Evolutionary conservation across 2,888 invertebrate species (phyloP).

Genomic region (Andrena hattorfiana): DNA sequence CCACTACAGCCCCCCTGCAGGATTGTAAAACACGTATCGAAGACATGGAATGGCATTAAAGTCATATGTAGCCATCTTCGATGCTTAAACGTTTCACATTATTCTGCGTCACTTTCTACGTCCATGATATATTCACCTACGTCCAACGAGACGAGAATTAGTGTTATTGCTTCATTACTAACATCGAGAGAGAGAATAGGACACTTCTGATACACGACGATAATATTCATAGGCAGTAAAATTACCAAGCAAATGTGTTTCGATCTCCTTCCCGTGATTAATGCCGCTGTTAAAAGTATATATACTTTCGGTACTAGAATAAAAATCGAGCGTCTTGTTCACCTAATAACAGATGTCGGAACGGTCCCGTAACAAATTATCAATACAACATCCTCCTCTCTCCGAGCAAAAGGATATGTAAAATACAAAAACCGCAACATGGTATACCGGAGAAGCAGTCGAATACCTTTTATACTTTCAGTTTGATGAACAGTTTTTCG

Average conservation of each 20-base stretch:
- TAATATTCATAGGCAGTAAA: constrained; percentile 10
- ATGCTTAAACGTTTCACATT: neutral
- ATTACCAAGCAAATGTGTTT: neutral
- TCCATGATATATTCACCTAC: neutral
- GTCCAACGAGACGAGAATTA: neutral
- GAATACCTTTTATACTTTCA: constrained; percentile 41
- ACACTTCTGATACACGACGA: neutral
- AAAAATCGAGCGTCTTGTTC: neutral
- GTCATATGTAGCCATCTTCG: neutral
- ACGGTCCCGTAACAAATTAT: constrained; percentile 9
- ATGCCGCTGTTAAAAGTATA: neutral
- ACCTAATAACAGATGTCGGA: neutral
- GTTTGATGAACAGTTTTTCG: constrained; percentile 61
- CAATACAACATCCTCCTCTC: neutral
- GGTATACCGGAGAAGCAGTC: constrained; percentile 7
- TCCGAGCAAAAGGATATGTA: neutral
- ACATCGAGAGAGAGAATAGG: neutral
- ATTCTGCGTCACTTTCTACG: neutral
- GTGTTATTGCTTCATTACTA: neutral
- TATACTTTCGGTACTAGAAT: neutral
- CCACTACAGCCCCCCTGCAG: neutral
- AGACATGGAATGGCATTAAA: neutral
- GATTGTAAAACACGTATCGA: neutral
- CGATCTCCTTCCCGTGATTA: constrained; percentile 2
- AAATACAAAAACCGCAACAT: constrained; percentile 13